A percentile compares a stretch with the other conserved stretches of the same genome.
phyloP scores from a whole-genome alignment of 1,140 invertebrate species.

The Musca domestica region DNA sequence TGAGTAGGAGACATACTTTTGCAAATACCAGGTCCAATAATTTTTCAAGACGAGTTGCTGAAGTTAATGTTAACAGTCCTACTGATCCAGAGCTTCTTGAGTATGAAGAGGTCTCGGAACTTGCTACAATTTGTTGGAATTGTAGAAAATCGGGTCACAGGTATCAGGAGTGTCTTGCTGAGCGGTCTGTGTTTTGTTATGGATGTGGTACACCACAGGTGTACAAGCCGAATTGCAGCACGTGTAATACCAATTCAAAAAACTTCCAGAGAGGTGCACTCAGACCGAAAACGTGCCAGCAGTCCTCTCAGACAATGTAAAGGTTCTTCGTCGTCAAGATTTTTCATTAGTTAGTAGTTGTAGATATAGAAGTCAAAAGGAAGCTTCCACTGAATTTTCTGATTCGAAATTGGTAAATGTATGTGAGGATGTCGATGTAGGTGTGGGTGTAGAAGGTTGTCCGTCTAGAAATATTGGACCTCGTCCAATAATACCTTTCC shows the following conservation, averaged over 20 bases:
- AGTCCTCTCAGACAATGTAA: too few relatives aligned
- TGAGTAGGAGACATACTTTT: not conserved
- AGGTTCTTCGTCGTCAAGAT: too few relatives aligned
- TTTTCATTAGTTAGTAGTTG: too few relatives aligned
- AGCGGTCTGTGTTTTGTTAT: slow-evolving; percentile 14
- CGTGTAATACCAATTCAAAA: slow-evolving; percentile 12
- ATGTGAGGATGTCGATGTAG: too few relatives aligned
- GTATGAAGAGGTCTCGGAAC: not conserved
- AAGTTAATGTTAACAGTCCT: not conserved
- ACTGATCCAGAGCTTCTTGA: not conserved
- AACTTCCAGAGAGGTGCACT: not conserved
- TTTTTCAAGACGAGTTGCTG: not conserved
- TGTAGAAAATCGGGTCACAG: slow-evolving; percentile 25
- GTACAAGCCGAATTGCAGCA: slow-evolving; percentile 12
- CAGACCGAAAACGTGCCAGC: not conserved
- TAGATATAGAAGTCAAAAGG: too few relatives aligned
- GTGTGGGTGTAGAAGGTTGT: too few relatives aligned
- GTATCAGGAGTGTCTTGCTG: slow-evolving; percentile 18
- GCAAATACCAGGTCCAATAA: not conserved
- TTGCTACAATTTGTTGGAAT: slow-evolving; percentile 24
- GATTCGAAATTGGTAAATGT: too few relatives aligned
- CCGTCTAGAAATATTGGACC: not conserved
- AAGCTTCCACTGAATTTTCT: too few relatives aligned
- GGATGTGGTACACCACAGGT: not conserved
- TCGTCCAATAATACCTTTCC: slow-evolving; percentile 24